These are phyloP conservation scores for Xerus inauris DNA, from an alignment of 2,113 vertebrate genomes.

Conservation along the genomic window DNA sequence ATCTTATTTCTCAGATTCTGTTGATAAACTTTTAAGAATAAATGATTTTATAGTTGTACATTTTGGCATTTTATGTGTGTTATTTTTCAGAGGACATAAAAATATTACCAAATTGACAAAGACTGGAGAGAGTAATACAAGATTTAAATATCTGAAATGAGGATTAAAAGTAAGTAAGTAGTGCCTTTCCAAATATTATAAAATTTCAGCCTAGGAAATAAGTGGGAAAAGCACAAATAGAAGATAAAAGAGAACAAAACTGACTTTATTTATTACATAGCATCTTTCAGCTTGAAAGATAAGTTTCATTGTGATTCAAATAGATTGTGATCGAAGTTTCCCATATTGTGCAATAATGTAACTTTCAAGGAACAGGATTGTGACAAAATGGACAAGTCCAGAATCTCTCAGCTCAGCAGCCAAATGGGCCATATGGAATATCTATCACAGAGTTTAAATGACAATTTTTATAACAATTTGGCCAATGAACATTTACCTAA, in stretches of 20 bases:
- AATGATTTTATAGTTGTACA: not conserved
- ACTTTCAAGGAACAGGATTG: not conserved
- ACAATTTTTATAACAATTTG: conserved; percentile 10
- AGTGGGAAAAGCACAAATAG: not conserved
- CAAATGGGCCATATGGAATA: not conserved
- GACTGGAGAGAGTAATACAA: not conserved
- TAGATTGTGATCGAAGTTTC: not conserved
- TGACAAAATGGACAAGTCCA: not conserved
- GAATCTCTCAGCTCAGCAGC: not conserved
- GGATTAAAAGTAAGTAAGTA: not conserved
- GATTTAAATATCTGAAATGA: not conserved
- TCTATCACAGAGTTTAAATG: not conserved
- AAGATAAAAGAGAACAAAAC: not conserved
- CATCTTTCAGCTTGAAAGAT: not conserved
- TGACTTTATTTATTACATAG: not conserved
- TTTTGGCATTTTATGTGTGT: not conserved
- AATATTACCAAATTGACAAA: not conserved
- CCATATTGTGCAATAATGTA: not conserved
- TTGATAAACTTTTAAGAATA: not conserved
- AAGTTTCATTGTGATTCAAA: not conserved
- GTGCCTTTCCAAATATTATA: not conserved
- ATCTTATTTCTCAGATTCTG: not conserved
- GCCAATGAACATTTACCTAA: not conserved
- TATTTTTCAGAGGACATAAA: not conserved
- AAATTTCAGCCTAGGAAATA: not conserved